phyloP scores from a whole-genome alignment of 92 coral and sea anemone genomes.

The Virgularia gustaviana region DNA sequence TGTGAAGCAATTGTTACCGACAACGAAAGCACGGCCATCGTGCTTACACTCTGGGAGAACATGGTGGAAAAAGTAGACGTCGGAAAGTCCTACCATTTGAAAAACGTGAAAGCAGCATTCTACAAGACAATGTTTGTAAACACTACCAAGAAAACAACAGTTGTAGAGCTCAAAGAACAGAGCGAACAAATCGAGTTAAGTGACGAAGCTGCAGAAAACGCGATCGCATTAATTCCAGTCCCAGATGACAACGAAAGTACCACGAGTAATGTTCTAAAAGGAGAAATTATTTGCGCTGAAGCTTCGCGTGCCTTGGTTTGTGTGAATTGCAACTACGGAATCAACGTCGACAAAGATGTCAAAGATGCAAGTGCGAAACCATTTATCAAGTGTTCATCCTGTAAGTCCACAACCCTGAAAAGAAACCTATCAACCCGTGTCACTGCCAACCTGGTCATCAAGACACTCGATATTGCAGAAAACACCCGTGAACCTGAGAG shows the following conservation, averaged over 20 bases:
- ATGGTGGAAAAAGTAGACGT: not conserved
- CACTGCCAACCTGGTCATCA: not conserved
- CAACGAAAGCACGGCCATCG: not conserved
- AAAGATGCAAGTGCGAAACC: no score
- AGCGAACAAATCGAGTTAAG: no score
- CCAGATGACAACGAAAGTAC: no score
- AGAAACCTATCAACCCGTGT: constrained; percentile 7
- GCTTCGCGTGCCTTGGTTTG: not conserved
- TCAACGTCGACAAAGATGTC: not conserved
- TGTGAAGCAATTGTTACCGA: not conserved
- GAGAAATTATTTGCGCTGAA: not conserved
- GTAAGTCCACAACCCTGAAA: not conserved
- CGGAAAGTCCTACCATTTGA: constrained; percentile 8
- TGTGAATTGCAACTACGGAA: not conserved
- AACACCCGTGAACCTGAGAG: no score
- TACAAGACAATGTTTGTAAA: not conserved
- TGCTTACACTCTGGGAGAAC: not conserved
- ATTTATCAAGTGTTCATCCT: constrained; percentile 7
- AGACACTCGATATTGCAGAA: no score
- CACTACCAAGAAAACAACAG: constrained; percentile 1
- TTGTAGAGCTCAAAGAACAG: not conserved
- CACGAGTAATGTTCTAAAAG: no score
- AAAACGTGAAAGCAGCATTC: constrained; percentile 9
- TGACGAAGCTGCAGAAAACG: no score
- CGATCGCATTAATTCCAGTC: no score